Evolutionary conservation across 37 sponge, comb jelly and placozoan species (phyloP), one percentile per base, ranked within the genome.

Genomic region (Corticium candelabrum): DNA sequence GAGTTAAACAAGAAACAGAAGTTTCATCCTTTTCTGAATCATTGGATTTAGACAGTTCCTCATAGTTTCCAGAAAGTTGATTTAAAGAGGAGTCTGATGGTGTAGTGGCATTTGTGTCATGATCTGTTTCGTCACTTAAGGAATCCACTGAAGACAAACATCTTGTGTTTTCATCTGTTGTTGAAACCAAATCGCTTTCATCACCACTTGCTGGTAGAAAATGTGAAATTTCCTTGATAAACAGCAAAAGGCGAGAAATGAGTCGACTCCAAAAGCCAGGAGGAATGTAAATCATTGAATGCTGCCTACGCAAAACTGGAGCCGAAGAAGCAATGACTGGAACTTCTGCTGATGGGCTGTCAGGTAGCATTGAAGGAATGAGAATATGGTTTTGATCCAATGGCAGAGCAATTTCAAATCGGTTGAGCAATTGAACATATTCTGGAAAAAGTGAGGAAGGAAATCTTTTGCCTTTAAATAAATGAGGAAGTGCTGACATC

Each of bases 231-330:
- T 50, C 62, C 7, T 15, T 4, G 5, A 70, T 4, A 4, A 15
- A 29, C 79, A 86, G 87, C 82, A 94, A 84, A 31, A 90, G 69
- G 0, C 95, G 82, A 0, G 95, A 87, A 21, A 94, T 77, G 35
- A 94, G 84, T 5, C 95, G 74, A 78, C 89, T 88, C 95, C 95
- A 94, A 77, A 90, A 90, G 27, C 95, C 91, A 2, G 89, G 87
- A 1, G 95, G 95, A 7, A 70, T 70, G 36, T 15, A 4, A 32
- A 34, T 34, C 29, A 70, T 15, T 32, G 7, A 29, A 15, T 70
- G 73, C 29, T 70, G 73, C 5, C 73, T 7, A 5, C 35, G 36
- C 31, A 70, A 15, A 1, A 81, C 84, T 70, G 3, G 32, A 5
- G 71, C 79, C 1, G 37, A 4, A 29, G 31, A 77, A 71, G 85